Conservation (phyloP, 2,113 vertebrate species). For the Rhagologus leucostigma region DNA sequence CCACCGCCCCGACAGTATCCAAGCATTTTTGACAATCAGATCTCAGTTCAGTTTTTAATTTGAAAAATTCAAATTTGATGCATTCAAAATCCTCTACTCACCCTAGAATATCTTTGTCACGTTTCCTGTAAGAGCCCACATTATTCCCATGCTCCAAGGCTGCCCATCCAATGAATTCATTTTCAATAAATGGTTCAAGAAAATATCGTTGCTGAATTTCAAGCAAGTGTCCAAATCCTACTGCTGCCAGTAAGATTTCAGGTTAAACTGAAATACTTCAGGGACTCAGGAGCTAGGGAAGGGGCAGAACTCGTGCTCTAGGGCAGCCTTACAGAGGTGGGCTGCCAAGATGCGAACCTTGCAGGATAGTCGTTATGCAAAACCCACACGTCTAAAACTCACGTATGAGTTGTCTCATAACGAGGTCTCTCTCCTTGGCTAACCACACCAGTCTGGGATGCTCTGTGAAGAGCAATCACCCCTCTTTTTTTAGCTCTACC, state of each 20-base stretch:
- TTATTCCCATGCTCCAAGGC: background rate
- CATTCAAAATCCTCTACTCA: background rate
- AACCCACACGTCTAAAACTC: background rate
- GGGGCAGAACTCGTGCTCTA: accelerated
- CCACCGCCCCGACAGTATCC: accelerated
- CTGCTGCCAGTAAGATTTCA: background rate
- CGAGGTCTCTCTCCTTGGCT: background rate
- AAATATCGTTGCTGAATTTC: background rate
- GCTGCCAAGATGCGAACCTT: background rate
- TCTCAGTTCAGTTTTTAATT: background rate
- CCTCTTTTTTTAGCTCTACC: background rate
- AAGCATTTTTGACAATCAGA: background rate
- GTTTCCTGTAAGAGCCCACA: background rate
- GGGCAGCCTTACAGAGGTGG: background rate
- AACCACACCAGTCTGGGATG: background rate
- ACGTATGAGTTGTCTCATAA: accelerated
- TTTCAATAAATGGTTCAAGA: background rate
- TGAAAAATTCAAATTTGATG: background rate
- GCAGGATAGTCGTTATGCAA: background rate
- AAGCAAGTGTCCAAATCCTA: background rate
- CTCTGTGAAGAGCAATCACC: background rate
- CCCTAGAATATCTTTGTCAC: background rate
- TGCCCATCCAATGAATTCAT: background rate
- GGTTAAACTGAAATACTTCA: background rate
- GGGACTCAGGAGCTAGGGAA: background rate